Base-by-base conservation (phyloP, 2,113 vertebrate species). In the Apodemus speciosus region DNA sequence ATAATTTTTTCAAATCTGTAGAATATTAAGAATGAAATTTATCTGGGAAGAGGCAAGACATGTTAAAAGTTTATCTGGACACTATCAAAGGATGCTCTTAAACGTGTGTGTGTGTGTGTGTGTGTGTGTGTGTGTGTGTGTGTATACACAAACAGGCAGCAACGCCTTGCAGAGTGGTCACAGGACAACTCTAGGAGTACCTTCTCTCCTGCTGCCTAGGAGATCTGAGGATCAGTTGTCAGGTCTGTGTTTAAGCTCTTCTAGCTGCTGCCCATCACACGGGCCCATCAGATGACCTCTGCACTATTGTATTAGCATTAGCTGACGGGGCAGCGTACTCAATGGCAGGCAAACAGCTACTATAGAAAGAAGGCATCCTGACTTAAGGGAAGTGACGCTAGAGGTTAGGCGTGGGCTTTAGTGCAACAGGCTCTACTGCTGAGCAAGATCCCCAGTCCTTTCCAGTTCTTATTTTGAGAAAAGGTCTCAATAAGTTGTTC, bases 21-120 rank as follows among this genome's bases (percentile, higher is more conserved):
- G n/a, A 87, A 1, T 76, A 84, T 71, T 87, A 85, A 81, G 72
- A 83, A 91, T 94, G 16, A 27, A 91, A 43, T n/a, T 51, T 92
- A 72, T 73, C 75, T 89, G 10, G 20, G 64, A 87, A 79, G 40
- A 89, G 13, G 79, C 5, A 76, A 64, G 32, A 77, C 86, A 91
- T 6, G 4, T 71, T 89, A 73, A 60, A 7, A 49, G 58, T 8
- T 85, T 91, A 91, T 79, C 23, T 92, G 27, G 85, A 94, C 35
- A 80, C n/a, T 86, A 35, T 14, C 13, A 56, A 53, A 38, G 9
- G 30, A 88, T 83, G 23, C 27, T 81, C 56, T 81, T 60, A 81
- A 81, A 40, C 40, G 21, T 60, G 21, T 30, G n/a, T 81, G n/a
- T 38, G 23, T 30, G 79, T 43, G 35, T 58, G 38, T 30, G 7